Evolutionary conservation across 2,113 vertebrate genomes (phyloP), one percentile per base, ranked within the genome.

Genomic region (Scartelaos histophorus): DNA sequence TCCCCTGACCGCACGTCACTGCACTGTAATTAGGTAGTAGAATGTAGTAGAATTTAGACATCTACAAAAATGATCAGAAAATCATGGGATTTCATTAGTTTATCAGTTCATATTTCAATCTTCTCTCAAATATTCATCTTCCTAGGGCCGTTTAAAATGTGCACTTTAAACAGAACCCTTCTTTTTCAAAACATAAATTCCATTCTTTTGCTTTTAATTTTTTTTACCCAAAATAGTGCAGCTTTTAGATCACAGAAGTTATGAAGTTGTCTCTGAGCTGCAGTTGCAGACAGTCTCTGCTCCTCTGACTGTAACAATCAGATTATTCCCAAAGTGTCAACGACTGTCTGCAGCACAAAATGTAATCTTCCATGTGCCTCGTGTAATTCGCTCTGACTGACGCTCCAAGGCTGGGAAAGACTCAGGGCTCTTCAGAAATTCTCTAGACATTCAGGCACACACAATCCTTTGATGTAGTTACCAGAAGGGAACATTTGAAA

Each of bases 401-500:
- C 75, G 79, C 69, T 67, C 5, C 3, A 67, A 66, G 53, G 58
- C 70, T 56, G 71, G 71, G 66, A 49, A 72, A 80, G 58, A 68
- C 53, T 73, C 57, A 21, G 19, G 54, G 21, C 54, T 66, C 70
- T 70, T 67, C 29, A 69, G 16, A 38, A 67, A 35, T 78, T 82
- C 69, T 49, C 29, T 11, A 67, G 65, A 71, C 43, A 82, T 49
- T 80, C 29, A 45, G 29, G 47, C 3, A 16, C 81, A 81, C 49
- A 69, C 45, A 56, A 45, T 11, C 66, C 72, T 86, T 81, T 89
- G 65, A 78, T 81, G 74, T 75, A 29, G 70, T 82, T 16, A 38
- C 34, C 73, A 67, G 22, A 46, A 66, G 34, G 58, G 70, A 66
- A 24, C 21, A 71, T 90, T 85, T 86, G 81, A 75, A 80, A 76